These are phyloP conservation scores for Bostrychus sinensis DNA, from an alignment of 2,113 vertebrate species.

Conservation along the genomic window DNA sequence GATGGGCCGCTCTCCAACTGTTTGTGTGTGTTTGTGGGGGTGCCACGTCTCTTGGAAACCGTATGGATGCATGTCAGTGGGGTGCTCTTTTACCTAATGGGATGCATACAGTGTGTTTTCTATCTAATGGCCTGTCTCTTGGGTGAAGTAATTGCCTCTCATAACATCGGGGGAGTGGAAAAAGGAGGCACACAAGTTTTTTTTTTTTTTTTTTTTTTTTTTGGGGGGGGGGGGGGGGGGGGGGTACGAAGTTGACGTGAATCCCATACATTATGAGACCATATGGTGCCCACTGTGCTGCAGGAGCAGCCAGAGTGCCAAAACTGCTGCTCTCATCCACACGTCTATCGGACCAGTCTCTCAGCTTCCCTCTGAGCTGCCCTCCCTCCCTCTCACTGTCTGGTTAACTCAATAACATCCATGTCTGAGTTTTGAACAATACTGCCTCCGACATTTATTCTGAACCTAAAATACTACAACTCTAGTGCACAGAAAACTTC, in stretches of 20 bases:
- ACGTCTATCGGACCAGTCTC: slow-evolving; percentile 43
- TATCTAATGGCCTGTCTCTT: slow-evolving; percentile 67
- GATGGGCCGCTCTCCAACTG: slow-evolving; percentile 38
- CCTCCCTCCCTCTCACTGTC: slow-evolving; percentile 50
- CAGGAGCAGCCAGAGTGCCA: slow-evolving; percentile 39
- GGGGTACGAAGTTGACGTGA: slow-evolving; percentile 43
- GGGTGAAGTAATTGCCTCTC: slow-evolving; percentile 70
- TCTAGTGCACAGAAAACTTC: slow-evolving; percentile 20
- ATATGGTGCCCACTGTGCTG: slow-evolving; percentile 70
- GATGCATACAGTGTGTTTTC: slow-evolving; percentile 38
- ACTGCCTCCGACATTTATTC: slow-evolving; percentile 20
- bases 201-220: slow-evolving; percentile 24
- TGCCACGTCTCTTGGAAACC: slow-evolving; percentile 43
- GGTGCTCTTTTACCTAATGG: slow-evolving; percentile 57
- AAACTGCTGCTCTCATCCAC: slow-evolving; percentile 38
- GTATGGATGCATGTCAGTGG: slow-evolving; percentile 37
- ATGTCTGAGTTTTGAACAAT: slow-evolving; percentile 2
- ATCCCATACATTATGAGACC: slow-evolving; percentile 67
- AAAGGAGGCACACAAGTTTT: slow-evolving; percentile 19
- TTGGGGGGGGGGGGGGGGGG: not conserved
- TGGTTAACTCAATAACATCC: slow-evolving; percentile 71
- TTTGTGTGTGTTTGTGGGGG: slow-evolving; percentile 41
- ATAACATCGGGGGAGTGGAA: slow-evolving; percentile 13
- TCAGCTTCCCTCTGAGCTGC: slow-evolving; percentile 39
- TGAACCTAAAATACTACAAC: slow-evolving; percentile 45